A percentile compares a stretch with the other conserved stretches of the same genome.
phyloP scores from a whole-genome alignment of 2,888 invertebrate species.

The Drosophila prostipennis region DNA sequence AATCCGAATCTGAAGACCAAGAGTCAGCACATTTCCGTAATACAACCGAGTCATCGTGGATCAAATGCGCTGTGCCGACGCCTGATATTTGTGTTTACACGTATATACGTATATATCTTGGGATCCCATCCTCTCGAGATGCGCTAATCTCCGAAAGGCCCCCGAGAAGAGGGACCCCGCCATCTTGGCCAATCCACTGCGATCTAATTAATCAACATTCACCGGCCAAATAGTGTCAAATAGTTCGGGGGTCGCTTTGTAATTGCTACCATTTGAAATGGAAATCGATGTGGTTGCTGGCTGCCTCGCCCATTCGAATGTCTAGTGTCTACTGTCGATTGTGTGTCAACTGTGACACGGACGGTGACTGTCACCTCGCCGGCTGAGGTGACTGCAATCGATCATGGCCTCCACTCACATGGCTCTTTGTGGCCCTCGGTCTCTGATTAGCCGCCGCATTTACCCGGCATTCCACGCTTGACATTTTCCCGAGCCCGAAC shows the following conservation, averaged over 20 bases:
- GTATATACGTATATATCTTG: slow-evolving; percentile 4
- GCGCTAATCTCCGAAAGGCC: slow-evolving; percentile 57
- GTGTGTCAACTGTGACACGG: slow-evolving; percentile 49
- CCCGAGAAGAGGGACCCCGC: slow-evolving; percentile 1
- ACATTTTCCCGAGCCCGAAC: slow-evolving; percentile 43
- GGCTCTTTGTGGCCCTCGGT: slow-evolving; percentile 32
- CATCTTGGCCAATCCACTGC: slow-evolving; percentile 13
- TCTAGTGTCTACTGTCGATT: slow-evolving; percentile 31
- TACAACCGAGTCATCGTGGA: slow-evolving; percentile 69
- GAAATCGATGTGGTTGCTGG: slow-evolving; percentile 24
- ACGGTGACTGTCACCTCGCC: slow-evolving; percentile 31
- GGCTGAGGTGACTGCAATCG: slow-evolving; percentile 57
- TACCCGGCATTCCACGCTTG: slow-evolving; percentile 71
- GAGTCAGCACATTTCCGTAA: slow-evolving; percentile 69
- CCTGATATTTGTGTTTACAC: slow-evolving; percentile 59
- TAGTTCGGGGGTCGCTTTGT: slow-evolving; percentile 43
- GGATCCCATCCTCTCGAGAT: slow-evolving; percentile 51
- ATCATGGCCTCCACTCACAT: slow-evolving; percentile 53
- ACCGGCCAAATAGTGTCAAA: slow-evolving; percentile 66
- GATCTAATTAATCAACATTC: slow-evolving; percentile 77
- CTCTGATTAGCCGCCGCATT: slow-evolving; percentile 70
- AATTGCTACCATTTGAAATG: slow-evolving; percentile 43
- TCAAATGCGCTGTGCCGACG: slow-evolving; percentile 73
- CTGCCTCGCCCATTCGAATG: slow-evolving; percentile 37
- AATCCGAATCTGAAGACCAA: slow-evolving; percentile 42